Percentiles rank a stretch among this genome's conserved stretches.
These are phyloP conservation scores for Euwallacea similis DNA, from an alignment of 1,140 invertebrate genomes.

Conservation along the genomic window DNA sequence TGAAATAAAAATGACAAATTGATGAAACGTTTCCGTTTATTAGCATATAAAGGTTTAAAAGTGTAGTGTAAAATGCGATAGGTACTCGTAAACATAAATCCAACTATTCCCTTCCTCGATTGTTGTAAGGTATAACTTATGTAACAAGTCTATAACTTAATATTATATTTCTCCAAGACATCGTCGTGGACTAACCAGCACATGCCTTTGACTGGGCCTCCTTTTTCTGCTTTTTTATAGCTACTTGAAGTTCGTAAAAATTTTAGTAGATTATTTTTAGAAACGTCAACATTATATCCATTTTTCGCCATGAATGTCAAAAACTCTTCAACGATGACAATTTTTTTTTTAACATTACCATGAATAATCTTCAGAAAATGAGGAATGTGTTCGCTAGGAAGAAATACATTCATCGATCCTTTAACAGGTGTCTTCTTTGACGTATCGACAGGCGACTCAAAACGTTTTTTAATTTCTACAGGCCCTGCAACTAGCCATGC, in stretches of 20 bases:
- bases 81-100: too few relatives aligned
- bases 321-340: conserved; percentile 68
- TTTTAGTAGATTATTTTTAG: too few relatives aligned
- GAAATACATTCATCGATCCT: conserved; percentile 32
- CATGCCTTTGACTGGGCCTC: conserved; percentile 46
- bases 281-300: not conserved
- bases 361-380: conserved; percentile 70
- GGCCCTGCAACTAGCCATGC: conserved; percentile 45
- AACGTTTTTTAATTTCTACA: conserved; percentile 46
- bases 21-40: too few relatives aligned
- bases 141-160: conserved; percentile 12
- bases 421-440: conserved; percentile 32
- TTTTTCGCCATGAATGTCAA: conserved; percentile 58
- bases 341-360: conserved; percentile 64
- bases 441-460: conserved; percentile 31
- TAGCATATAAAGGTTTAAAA: too few relatives aligned
- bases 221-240: too few relatives aligned
- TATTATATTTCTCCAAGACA: conserved; percentile 60
- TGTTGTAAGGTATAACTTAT: too few relatives aligned
- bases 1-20: too few relatives aligned
- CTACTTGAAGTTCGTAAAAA: too few relatives aligned
- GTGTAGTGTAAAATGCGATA: too few relatives aligned
- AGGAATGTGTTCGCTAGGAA: conserved; percentile 65
- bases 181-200: conserved; percentile 70
- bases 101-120: too few relatives aligned